These are phyloP conservation scores for Nemoura dubitans DNA, from an alignment of 2,888 invertebrate species.

Conservation along the genomic window DNA sequence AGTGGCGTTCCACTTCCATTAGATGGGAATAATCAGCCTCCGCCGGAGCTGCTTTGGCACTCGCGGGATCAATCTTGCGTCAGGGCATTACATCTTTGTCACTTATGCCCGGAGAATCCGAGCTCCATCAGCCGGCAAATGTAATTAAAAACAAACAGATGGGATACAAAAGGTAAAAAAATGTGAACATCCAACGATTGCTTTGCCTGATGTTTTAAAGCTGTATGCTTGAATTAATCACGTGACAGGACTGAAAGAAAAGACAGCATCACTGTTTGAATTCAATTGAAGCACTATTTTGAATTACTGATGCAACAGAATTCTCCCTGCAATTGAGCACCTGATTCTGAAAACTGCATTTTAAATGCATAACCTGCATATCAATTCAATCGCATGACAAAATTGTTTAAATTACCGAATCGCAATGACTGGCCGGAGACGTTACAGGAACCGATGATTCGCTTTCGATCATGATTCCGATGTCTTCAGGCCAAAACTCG, in stretches of 20 bases:
- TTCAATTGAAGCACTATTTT: neutral
- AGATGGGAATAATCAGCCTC: neutral
- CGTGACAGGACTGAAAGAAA: neutral
- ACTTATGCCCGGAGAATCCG: neutral
- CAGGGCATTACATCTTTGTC: neutral
- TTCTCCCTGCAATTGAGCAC: no score
- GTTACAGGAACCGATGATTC: neutral
- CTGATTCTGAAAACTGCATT: neutral
- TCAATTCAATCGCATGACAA: neutral
- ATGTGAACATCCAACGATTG: neutral
- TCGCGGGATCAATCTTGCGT: neutral
- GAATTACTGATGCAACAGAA: neutral
- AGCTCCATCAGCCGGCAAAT: neutral
- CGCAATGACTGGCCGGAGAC: neutral
- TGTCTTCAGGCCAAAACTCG: neutral
- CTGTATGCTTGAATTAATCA: neutral
- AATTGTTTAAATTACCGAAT: neutral
- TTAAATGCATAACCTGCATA: no score
- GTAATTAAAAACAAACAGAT: conserved; percentile 12
- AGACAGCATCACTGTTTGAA: neutral
- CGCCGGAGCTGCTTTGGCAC: neutral
- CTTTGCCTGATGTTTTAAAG: neutral
- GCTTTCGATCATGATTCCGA: neutral
- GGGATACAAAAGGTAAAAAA: neutral
- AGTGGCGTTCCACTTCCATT: neutral